Base-by-base conservation (phyloP, 2,113 vertebrate species). In the Equus przewalskii region DNA sequence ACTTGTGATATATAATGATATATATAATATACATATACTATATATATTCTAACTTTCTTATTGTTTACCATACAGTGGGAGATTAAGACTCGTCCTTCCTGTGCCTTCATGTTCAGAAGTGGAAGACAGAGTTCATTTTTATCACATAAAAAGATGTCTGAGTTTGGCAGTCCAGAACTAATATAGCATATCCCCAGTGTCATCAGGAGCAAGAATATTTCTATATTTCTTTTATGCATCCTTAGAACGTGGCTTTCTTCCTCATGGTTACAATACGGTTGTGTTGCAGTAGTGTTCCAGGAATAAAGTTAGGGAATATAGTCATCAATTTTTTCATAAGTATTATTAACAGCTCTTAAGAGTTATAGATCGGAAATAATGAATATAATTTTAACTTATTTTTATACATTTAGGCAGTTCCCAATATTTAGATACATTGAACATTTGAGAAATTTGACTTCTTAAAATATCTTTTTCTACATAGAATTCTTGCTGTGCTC, bases 391-490 rank as follows among this genome's bases (percentile, higher is more conserved):
- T 67, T 69, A n/a, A 6, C 12, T 28, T 64, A 62, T 46, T 87
- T 36, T 93, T 49, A 60, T 41, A 46, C 2, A 75, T 91, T 89
- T 91, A 9, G 26, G 28, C 30, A 67, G 13, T 11, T 78, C 51
- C 24, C 19, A n/a, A 28, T 60, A 33, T 73, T 81, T 91, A 7
- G 22, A 64, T 54, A n/a, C 36, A 41, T n/a, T 76, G 22, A 80
- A 69, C 9, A 67, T 41, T 24, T 87, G 41, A 93, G 84, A 64
- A 49, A 72, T 16, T 65, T 54, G 49, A 46, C n/a, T 72, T 78
- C 82, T 94, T 75, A 82, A 91, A 75, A 24, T 54, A 82, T 30
- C 16, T 72, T 94, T 70, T 83, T 65, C 65, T 81, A 65, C 73
- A 91, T 33, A 65, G 22, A 84, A 79, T 83, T 70, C 14, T 92